These are phyloP conservation scores for Crotalus tigris DNA, from an alignment of 2,113 vertebrate species.

Conservation along the genomic window DNA sequence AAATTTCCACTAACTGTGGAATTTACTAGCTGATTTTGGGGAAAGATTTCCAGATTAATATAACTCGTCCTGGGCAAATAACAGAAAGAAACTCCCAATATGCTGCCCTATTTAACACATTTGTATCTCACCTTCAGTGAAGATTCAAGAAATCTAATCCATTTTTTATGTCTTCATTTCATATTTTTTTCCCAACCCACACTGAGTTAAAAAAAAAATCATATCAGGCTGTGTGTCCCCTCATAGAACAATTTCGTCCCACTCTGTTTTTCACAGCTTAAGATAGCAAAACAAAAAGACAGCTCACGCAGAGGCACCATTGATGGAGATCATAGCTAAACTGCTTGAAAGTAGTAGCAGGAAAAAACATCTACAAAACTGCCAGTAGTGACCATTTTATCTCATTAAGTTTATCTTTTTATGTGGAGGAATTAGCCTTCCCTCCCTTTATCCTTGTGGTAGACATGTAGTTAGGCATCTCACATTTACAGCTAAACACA, in stretches of 20 bases:
- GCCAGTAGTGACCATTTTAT: constrained; percentile 8
- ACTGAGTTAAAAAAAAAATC: neutral
- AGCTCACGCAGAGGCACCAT: neutral
- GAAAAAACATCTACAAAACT: neutral
- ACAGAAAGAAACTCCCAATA: neutral
- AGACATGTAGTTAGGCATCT: neutral
- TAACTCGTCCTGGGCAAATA: neutral
- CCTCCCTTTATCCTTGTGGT: neutral
- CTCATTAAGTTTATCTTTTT: constrained; percentile 8
- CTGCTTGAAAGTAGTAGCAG: neutral
- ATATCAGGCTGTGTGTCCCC: neutral
- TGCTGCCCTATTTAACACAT: neutral
- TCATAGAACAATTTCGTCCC: constrained; percentile 26
- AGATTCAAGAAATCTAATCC: neutral
- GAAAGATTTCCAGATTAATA: neutral
- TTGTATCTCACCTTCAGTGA: neutral
- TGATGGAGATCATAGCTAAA: constrained; percentile 10
- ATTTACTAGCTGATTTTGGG: neutral
- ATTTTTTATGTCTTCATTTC: neutral
- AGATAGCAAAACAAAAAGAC: constrained; percentile 11
- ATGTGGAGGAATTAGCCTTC: neutral
- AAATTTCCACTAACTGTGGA: neutral
- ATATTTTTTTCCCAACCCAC: neutral
- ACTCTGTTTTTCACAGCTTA: neutral
- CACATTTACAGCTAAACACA: neutral